phyloP scores from a whole-genome alignment of 2,797 vertebrate genomes.

The Sorex maritimensis region DNA sequence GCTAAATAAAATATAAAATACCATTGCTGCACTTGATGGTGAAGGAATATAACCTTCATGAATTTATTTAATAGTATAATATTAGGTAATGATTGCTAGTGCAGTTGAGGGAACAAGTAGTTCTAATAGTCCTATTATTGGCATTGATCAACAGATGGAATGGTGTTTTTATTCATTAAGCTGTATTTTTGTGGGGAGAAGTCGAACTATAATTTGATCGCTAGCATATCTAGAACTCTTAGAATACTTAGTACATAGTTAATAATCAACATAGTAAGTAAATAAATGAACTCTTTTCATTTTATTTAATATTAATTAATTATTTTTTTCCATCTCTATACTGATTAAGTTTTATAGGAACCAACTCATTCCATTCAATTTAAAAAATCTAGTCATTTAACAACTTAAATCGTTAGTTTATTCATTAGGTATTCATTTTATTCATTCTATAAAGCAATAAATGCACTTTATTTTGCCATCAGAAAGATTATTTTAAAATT shows the following conservation, averaged over 20 bases:
- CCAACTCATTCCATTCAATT: not conserved
- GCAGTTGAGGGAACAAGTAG: not conserved
- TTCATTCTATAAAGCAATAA: no score
- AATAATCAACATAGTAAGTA: not conserved
- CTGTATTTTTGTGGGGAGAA: not conserved
- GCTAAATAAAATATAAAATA: not conserved
- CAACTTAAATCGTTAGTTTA: no score
- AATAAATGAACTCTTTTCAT: not conserved
- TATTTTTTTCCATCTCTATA: not conserved
- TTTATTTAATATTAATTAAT: not conserved
- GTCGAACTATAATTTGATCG: not conserved
- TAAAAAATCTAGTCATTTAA: no score
- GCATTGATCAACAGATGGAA: constrained; percentile 22
- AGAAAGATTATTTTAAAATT: no score
- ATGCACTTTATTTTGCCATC: no score
- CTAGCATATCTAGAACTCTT: not conserved
- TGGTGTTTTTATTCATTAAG: not conserved
- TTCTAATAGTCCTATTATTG: not conserved
- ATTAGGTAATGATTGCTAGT: not conserved
- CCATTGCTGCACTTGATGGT: not conserved
- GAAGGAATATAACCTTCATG: not conserved
- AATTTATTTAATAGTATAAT: not conserved
- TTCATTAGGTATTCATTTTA: no score
- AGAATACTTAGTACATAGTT: not conserved
- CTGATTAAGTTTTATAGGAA: constrained; percentile 17